A percentile compares a stretch with the other conserved stretches of the same genome.
These are phyloP conservation scores for Kryptopterus vitreolus DNA, from an alignment of 2,797 vertebrate genomes.

Conservation along the genomic window DNA sequence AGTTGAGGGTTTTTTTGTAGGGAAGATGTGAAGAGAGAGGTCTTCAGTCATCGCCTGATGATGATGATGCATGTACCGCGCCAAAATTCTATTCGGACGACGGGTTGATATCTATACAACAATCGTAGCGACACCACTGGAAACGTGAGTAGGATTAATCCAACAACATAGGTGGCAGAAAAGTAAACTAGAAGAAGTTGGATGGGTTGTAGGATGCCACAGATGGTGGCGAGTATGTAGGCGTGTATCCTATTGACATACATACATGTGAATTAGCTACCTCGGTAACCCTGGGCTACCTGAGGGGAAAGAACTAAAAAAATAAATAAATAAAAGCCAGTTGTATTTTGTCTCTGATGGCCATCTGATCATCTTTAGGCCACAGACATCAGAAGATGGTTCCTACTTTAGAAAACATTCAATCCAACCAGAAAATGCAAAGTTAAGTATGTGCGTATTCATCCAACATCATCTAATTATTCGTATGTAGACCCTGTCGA, in stretches of 20 bases:
- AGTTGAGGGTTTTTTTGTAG: no score
- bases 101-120: slow-evolving; percentile 61
- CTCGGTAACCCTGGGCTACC: slow-evolving; percentile 61
- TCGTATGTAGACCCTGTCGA: neutral
- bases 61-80: slow-evolving; percentile 41
- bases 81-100: slow-evolving; percentile 45
- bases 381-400: slow-evolving; percentile 79
- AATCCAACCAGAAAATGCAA: slow-evolving; percentile 56
- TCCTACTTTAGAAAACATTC: slow-evolving; percentile 58
- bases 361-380: slow-evolving; percentile 68
- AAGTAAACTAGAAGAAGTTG: slow-evolving; percentile 58
- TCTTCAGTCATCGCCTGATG: no score
- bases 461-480: neutral
- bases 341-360: slow-evolving; percentile 66
- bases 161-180: slow-evolving; percentile 56
- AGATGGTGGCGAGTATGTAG: slow-evolving; percentile 37
- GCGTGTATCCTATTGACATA: slow-evolving; percentile 27
- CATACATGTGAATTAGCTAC: slow-evolving; percentile 67
- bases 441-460: neutral
- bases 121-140: slow-evolving; percentile 49
- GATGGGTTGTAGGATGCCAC: slow-evolving; percentile 43
- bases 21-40: no score
- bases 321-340: slow-evolving; percentile 70
- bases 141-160: slow-evolving; percentile 61
- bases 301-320: no score